Evolutionary conservation across 1,140 invertebrate species (phyloP), one percentile per base, ranked within the genome.

Genomic region (Lysiphlebus fabarum): DNA sequence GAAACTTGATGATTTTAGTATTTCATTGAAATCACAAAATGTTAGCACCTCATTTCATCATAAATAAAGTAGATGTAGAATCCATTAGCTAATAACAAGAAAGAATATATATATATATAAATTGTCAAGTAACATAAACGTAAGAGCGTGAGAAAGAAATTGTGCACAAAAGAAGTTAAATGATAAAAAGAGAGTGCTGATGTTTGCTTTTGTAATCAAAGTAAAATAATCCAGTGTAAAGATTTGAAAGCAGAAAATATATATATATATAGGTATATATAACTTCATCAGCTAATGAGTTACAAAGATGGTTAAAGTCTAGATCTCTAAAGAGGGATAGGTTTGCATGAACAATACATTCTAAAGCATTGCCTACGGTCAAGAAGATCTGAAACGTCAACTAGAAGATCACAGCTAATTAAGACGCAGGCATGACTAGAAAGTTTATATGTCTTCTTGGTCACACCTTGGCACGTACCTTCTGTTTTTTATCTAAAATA

Each of bases 81-180:
- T 72, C 70, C 72, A 74, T 74, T 74, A 74, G 70, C 70, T 74
- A 74, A 74, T 71, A 70, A 71, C 67, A 58, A 59, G 42, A 62
- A 55, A 11, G 9, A n/a, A n/a, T n/a, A n/a, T 8, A 40, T 40
- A 40, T 40, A 40, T 10, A 40, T 7, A 8, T 7, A 40, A 8
- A 4, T 40, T 40, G 38, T 7, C 38, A 11, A 40, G 17, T 26
- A 26, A 43, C 26, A n/a, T 34, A 41, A 44, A 53, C 14, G 26
- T 33, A 4, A 12, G 36, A 6, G 40, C 14, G 26, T 33, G 5
- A 12, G 36, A 6, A 17, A 10, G 41, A 34, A 51, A 34, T 40
- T 56, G 34, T 11, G 48, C 11, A 45, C 9, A 37, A n/a, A 11
- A 37, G 49, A 38, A 9, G 49, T 36, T n/a, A 36, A 51, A n/a